These are phyloP conservation scores for Mizuhopecten yessoensis DNA, from an alignment of 1,140 invertebrate genomes.

Conservation along the genomic window DNA sequence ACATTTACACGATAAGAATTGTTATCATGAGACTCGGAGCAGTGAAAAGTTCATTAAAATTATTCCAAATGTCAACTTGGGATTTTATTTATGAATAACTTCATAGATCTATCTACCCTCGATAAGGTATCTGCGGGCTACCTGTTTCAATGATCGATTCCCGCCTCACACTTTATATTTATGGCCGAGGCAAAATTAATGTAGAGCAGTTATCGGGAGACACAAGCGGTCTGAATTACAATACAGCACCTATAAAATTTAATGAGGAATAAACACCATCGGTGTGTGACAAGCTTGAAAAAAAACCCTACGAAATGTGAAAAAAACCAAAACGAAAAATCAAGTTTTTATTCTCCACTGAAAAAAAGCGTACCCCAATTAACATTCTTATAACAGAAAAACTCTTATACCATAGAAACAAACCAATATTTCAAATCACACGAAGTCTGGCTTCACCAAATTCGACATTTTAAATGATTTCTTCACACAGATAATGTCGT, in stretches of 20 bases:
- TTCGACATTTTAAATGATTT: too few relatives aligned
- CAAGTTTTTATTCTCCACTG: too few relatives aligned
- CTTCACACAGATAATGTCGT: too few relatives aligned
- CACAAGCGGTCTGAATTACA: not conserved
- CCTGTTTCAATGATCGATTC: not conserved
- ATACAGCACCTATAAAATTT: not conserved
- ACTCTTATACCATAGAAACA: too few relatives aligned
- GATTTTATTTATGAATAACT: constrained; percentile 14
- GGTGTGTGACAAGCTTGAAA: not conserved
- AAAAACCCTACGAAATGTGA: not conserved
- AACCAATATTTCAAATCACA: too few relatives aligned
- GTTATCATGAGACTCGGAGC: not conserved
- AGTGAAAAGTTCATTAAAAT: constrained; percentile 40
- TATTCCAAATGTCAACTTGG: constrained; percentile 33
- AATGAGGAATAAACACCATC: not conserved
- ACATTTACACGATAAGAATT: constrained; percentile 20
- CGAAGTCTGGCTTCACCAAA: too few relatives aligned
- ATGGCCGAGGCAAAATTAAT: not conserved
- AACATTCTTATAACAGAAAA: too few relatives aligned
- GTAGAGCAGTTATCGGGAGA: not conserved
- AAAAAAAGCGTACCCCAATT: too few relatives aligned
- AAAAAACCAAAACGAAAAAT: not conserved
- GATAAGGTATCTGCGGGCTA: not conserved
- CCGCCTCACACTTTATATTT: not conserved
- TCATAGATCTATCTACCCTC: not conserved